A percentile compares a stretch with the other conserved stretches of the same genome.
Evolutionary conservation across 2,113 vertebrate species (phyloP).

Genomic region (Protobothrops mucrosquamatus): DNA sequence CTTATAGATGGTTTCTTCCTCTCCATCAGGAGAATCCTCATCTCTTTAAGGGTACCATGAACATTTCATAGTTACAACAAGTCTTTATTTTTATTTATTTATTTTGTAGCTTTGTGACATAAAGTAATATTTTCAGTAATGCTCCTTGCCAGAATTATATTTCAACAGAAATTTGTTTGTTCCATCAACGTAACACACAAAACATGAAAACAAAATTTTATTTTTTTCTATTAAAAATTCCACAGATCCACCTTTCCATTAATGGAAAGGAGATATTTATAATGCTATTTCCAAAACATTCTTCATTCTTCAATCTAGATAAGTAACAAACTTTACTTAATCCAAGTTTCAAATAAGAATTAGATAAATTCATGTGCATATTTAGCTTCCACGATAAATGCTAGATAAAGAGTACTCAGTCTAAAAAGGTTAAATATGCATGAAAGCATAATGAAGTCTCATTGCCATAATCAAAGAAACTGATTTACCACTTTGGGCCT

Average conservation of each 20-base stretch:
- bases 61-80: background rate
- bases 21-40: background rate
- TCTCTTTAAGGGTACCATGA: background rate
- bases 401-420: conserved; percentile 26
- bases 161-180: background rate
- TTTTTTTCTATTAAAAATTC: conserved; percentile 30
- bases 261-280: conserved; percentile 62
- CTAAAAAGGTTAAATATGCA: conserved; percentile 21
- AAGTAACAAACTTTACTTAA: conserved; percentile 41
- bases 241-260: conserved; percentile 67
- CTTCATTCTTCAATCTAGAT: conserved; percentile 39
- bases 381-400: conserved; percentile 34
- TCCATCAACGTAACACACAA: conserved; percentile 22
- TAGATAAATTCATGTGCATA: conserved; percentile 1
- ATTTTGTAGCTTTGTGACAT: conserved; percentile 7
- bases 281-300: conserved; percentile 49
- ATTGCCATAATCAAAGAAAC: conserved; percentile 60
- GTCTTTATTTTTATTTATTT: background rate
- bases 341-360: conserved; percentile 32
- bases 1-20: background rate
- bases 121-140: background rate
- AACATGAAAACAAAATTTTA: conserved; percentile 28
- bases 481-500: conserved; percentile 72
- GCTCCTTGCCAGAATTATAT: background rate
- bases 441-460: conserved; percentile 34